Conservation (phyloP, 1,140 invertebrate species). For the Tyrophagus putrescentiae region DNA sequence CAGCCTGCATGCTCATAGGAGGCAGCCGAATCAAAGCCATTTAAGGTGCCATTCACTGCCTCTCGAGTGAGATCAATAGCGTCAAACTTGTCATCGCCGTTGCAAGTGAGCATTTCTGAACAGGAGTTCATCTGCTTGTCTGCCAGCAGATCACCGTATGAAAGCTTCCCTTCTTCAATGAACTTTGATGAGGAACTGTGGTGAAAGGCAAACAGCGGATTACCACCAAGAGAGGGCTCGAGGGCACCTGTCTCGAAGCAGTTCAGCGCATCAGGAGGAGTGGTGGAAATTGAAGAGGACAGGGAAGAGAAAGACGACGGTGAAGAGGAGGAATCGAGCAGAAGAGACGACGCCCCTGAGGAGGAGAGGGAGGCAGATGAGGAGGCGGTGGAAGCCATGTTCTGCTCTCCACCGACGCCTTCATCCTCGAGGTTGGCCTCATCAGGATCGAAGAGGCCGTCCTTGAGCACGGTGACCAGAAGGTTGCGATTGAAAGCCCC, state of each 20-base stretch:
- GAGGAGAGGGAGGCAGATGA: neutral
- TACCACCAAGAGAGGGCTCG: neutral
- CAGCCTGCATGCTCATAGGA: too few species aligned
- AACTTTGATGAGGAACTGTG: too few species aligned
- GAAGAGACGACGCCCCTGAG: neutral
- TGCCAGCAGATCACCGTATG: too few species aligned
- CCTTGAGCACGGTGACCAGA: neutral
- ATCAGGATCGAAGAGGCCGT: constrained; percentile 7
- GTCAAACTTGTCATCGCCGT: too few species aligned
- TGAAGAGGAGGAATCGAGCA: constrained; percentile 5
- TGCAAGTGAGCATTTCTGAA: too few species aligned
- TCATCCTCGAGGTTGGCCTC: constrained; percentile 8
- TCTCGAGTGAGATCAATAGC: too few species aligned
- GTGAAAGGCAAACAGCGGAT: constrained; percentile 1
- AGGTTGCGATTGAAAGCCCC: neutral
- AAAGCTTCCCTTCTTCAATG: too few species aligned
- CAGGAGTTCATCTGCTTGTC: too few species aligned
- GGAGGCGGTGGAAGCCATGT: neutral
- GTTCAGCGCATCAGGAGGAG: neutral
- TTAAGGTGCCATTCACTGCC: too few species aligned
- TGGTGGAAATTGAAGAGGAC: constrained; percentile 10
- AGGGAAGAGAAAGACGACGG: constrained; percentile 15
- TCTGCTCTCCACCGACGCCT: neutral
- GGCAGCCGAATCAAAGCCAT: too few species aligned
- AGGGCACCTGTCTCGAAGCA: neutral